Base-by-base conservation (phyloP, 2,113 vertebrate species). In the Chauna torquata region DNA sequence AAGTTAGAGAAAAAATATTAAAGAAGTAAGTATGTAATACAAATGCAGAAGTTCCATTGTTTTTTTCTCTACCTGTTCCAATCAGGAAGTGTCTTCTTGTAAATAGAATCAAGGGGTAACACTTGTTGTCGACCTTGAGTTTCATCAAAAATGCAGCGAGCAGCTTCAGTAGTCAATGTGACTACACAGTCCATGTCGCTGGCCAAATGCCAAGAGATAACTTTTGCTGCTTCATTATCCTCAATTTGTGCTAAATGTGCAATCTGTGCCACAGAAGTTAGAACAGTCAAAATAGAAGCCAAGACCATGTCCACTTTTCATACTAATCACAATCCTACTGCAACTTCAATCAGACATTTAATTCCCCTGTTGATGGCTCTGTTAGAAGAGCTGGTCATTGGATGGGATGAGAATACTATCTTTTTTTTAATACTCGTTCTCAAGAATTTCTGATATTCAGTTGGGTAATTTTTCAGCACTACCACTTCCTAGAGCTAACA, bases 151-250 rank as follows among this genome's bases (percentile, higher is more conserved):
- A 99, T 99, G 8, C 80, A 97, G 47, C 90, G 97, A 2, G 99
- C 99, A 1, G 98, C 98, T 57, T 92, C 97, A 2, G 98, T 99
- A 8, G 98, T 99, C 69, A 95, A 93, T 32, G 99, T 99, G 58
- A 99, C 97, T 27, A 99, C 98, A 79, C 99, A 99, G 92, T 99
- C 99, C 99, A 99, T 99, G 96, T 99, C 99, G 12, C 99, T 98
- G 9, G 98, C 97, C 86, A 99, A 93, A 62, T 99, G 98, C 99
- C 99, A 99, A 55, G 99, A 99, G 95, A 99, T 98, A 13, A 99
- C 99, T 92, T 98, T 97, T 9, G 99, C 99, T 2, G 97, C 99
- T 72, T 97, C 98, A 0, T 99, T 98, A 55, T 99, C 98, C 93
- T 98, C 96, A 15, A 99, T 98, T 40, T 97, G 95, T 4, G 99